Evolutionary conservation across 1,140 invertebrate genomes (phyloP).

Genomic region (Drosophila erecta): DNA sequence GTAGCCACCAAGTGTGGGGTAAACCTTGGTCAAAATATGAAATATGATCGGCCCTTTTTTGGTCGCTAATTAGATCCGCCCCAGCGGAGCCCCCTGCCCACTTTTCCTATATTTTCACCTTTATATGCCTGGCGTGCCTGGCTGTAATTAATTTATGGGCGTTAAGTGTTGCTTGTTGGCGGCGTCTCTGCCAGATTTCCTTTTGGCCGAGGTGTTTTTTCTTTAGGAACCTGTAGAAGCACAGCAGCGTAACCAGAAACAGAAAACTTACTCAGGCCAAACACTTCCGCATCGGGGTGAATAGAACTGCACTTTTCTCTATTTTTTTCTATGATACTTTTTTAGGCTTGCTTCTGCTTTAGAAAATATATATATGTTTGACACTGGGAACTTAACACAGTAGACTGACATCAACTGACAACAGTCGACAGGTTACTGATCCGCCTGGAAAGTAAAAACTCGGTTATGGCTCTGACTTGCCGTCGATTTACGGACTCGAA

Average conservation of each 20-base stretch:
- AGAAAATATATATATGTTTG: slow-evolving; percentile 17
- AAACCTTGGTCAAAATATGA: background rate
- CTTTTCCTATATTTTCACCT: background rate
- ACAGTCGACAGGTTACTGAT: slow-evolving; percentile 18
- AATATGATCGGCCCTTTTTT: slow-evolving; percentile 11
- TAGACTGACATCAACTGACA: slow-evolving; percentile 1
- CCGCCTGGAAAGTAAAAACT: background rate
- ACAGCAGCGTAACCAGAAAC: slow-evolving; percentile 32
- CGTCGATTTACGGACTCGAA: background rate
- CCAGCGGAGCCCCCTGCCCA: background rate
- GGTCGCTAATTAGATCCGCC: slow-evolving; percentile 33
- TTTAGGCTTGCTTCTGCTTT: background rate
- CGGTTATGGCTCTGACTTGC: background rate
- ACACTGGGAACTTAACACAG: background rate
- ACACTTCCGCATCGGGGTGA: slow-evolving; percentile 35
- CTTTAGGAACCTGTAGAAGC: background rate
- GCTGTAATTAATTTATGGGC: slow-evolving; percentile 70
- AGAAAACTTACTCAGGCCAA: slow-evolving; percentile 41
- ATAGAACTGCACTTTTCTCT: background rate
- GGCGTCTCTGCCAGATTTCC: slow-evolving; percentile 18
- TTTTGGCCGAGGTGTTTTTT: slow-evolving; percentile 3
- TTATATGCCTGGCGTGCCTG: slow-evolving; percentile 38
- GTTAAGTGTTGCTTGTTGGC: slow-evolving; percentile 73
- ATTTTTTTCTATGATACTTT: background rate
- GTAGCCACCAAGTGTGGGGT: no score